phyloP scores from a whole-genome alignment of 2,797 vertebrate species.

The Euthynnus affinis region DNA sequence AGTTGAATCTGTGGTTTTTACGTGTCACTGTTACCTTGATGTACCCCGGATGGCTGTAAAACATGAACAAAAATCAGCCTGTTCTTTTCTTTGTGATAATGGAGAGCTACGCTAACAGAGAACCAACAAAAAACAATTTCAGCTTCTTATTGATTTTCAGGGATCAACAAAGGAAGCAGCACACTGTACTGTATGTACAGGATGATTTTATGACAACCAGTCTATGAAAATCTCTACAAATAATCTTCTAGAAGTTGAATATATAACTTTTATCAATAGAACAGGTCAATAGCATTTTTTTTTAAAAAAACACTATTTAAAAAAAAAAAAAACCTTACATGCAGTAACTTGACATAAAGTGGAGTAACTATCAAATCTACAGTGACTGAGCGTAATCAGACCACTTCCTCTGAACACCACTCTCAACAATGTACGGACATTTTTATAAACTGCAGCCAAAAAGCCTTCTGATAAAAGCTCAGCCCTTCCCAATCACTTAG shows the following conservation, averaged over 20 bases:
- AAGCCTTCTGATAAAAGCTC: slow-evolving; percentile 13
- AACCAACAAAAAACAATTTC: neutral
- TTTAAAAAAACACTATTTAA: neutral
- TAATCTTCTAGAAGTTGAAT: neutral
- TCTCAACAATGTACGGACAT: slow-evolving; percentile 25
- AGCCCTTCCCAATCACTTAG: neutral
- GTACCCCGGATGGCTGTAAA: neutral
- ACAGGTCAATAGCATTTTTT: neutral
- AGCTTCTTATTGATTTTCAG: neutral
- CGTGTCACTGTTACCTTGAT: neutral
- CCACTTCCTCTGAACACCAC: slow-evolving; percentile 39
- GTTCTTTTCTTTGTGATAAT: neutral
- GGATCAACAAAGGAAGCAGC: neutral
- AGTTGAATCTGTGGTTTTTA: slow-evolving; percentile 37
- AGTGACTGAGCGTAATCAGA: slow-evolving; percentile 17
- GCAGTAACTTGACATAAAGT: neutral
- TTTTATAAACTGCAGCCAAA: slow-evolving; percentile 22
- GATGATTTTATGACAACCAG: neutral
- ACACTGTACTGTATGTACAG: neutral
- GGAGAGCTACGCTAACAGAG: slow-evolving; percentile 1
- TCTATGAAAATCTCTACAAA: neutral
- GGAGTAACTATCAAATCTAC: neutral
- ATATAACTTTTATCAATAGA: neutral
- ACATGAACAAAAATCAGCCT: slow-evolving; percentile 10
- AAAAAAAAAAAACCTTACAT: neutral